Evolutionary conservation across 1,140 invertebrate species (phyloP).

Genomic region (Tetramorium simillimum): DNA sequence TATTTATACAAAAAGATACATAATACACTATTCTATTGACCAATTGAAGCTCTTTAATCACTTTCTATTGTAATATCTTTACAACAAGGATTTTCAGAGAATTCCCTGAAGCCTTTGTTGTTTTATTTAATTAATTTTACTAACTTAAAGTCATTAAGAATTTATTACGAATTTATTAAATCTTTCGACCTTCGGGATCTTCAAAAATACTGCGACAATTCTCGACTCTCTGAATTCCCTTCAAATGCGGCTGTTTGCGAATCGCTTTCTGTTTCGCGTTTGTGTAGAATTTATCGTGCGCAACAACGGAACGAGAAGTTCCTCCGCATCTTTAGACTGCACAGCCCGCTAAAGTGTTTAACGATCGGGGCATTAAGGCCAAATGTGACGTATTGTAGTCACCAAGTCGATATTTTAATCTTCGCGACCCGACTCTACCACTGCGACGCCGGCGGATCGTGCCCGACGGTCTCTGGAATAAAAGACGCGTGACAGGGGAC

Average conservation of each 20-base stretch:
- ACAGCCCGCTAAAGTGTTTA: conserved; percentile 74
- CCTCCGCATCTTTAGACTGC: conserved; percentile 52
- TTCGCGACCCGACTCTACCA: conserved; percentile 73
- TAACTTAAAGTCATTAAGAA: not conserved
- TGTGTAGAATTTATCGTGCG: not conserved
- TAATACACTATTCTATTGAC: not conserved
- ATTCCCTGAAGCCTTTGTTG: not conserved
- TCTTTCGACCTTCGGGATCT: not conserved
- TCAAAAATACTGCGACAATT: not conserved
- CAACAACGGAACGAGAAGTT: conserved; percentile 2
- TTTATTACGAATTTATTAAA: not conserved
- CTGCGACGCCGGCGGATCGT: conserved; percentile 62
- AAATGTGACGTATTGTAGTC: conserved; percentile 75
- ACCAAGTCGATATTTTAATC: conserved; percentile 84
- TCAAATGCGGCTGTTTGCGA: not conserved
- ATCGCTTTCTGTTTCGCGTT: not conserved
- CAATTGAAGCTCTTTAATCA: not conserved
- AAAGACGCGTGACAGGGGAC: conserved; percentile 58
- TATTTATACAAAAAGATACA: not conserved
- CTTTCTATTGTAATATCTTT: not conserved
- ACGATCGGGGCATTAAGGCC: conserved; percentile 67
- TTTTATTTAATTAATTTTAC: not conserved
- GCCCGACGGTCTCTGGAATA: conserved; percentile 32
- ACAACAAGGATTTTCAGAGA: not conserved
- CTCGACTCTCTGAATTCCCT: not conserved